These are phyloP conservation scores for Ranitomeya imitator DNA, from an alignment of 2,113 vertebrate species.

Conservation along the genomic window DNA sequence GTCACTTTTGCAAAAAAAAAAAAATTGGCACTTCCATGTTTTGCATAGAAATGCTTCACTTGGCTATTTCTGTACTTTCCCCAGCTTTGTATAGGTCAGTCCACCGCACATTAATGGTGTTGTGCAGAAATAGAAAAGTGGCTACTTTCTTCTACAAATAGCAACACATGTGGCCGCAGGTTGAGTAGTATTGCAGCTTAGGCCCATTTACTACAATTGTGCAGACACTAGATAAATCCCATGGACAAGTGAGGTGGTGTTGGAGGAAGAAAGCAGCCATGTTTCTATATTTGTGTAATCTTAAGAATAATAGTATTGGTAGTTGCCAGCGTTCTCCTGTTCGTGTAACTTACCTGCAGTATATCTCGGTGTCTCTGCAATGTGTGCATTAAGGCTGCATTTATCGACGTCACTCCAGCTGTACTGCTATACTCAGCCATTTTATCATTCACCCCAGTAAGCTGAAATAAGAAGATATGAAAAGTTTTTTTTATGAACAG, in stretches of 20 bases:
- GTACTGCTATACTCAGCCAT: conserved; percentile 93
- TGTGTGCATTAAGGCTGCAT: conserved; percentile 94
- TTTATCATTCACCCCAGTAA: conserved; percentile 94
- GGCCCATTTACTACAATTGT: no score
- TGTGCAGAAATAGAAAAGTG: no score
- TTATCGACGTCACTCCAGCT: conserved; percentile 86
- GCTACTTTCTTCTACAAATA: no score
- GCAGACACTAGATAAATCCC: neutral
- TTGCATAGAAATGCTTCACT: no score
- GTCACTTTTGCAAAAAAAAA: no score
- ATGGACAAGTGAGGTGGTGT: neutral
- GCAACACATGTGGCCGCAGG: no score
- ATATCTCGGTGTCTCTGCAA: conserved; percentile 96
- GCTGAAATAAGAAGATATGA: conserved; percentile 68
- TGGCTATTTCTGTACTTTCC: no score
- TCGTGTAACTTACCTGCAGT: conserved; percentile 78
- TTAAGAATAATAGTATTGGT: neutral
- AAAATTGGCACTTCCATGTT: no score
- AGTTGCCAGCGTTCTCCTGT: neutral
- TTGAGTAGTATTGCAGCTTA: no score
- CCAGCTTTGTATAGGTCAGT: no score
- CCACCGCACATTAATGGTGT: no score
- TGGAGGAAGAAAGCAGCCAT: neutral
- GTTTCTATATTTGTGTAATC: neutral
- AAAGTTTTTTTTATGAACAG: neutral